Conservation (phyloP, 2,888 invertebrate species). For the Aleiodes testaceus region DNA sequence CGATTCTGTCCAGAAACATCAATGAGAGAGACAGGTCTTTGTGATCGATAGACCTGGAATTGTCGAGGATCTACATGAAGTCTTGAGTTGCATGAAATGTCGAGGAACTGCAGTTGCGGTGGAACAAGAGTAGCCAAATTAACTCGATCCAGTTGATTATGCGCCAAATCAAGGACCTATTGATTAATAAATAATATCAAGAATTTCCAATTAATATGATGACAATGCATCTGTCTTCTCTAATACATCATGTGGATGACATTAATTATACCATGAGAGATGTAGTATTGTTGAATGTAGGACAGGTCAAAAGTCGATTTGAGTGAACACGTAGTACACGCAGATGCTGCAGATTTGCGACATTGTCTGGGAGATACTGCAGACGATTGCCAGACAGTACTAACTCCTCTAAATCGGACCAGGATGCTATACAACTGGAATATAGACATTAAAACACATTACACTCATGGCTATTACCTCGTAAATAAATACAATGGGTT, state of each 20-base stretch:
- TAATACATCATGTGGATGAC: background rate
- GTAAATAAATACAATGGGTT: background rate
- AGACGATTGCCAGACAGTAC: constrained; percentile 88
- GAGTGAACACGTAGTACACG: constrained; percentile 87
- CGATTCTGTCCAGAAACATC: constrained; percentile 89
- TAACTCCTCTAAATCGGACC: constrained; percentile 87
- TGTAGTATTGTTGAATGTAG: constrained; percentile 83
- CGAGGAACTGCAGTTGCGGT: constrained; percentile 87
- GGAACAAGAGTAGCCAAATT: constrained; percentile 85
- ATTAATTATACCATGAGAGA: constrained; percentile 77
- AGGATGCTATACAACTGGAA: constrained; percentile 79
- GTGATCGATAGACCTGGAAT: constrained; percentile 85
- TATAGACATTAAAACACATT: constrained; percentile 28
- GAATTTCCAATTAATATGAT: background rate
- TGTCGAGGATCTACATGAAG: constrained; percentile 89
- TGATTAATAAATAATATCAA: background rate
- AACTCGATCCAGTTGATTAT: constrained; percentile 87
- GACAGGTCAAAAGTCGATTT: constrained; percentile 84
- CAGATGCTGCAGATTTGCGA: constrained; percentile 82
- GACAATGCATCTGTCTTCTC: background rate
- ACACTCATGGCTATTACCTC: background rate
- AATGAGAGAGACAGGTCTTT: constrained; percentile 86
- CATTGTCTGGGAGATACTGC: constrained; percentile 83
- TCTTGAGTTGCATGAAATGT: constrained; percentile 88
- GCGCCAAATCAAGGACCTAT: constrained; percentile 85